phyloP scores from a whole-genome alignment of 1,140 invertebrate genomes.

The Orius insidiosus region DNA sequence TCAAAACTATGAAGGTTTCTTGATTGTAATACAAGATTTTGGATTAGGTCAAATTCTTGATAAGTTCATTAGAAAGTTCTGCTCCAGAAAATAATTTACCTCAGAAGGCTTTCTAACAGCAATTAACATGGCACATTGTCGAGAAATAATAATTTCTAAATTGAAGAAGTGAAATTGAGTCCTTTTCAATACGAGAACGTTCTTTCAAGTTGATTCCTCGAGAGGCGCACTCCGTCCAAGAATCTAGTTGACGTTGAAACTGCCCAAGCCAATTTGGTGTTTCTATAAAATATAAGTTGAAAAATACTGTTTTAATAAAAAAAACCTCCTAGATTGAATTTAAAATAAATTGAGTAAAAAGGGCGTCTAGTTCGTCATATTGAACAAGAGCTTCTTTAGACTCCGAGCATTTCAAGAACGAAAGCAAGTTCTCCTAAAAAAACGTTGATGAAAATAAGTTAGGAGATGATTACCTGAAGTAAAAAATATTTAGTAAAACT shows the following conservation, averaged over 20 bases:
- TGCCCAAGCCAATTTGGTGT: slow-evolving; percentile 61
- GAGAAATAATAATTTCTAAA: slow-evolving; percentile 85
- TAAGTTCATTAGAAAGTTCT: too few species aligned
- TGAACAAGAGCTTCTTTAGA: slow-evolving; percentile 90
- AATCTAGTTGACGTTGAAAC: slow-evolving; percentile 56
- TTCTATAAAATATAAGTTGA: slow-evolving; percentile 31
- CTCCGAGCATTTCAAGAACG: slow-evolving; percentile 81
- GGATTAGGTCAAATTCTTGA: too few species aligned
- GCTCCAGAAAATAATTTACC: slow-evolving; percentile 36
- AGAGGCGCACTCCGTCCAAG: slow-evolving; percentile 67
- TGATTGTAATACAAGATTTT: too few species aligned
- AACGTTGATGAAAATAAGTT: too few species aligned
- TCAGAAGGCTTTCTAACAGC: slow-evolving; percentile 62
- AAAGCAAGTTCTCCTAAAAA: slow-evolving; percentile 78
- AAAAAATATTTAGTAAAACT: slow-evolving; percentile 90
- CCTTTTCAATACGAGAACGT: slow-evolving; percentile 47
- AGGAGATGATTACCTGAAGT: slow-evolving; percentile 61
- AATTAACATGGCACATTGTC: slow-evolving; percentile 76
- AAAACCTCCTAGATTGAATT: slow-evolving; percentile 68
- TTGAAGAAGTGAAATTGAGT: slow-evolving; percentile 63
- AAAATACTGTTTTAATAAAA: slow-evolving; percentile 7
- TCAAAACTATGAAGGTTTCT: too few species aligned
- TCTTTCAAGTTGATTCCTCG: slow-evolving; percentile 45
- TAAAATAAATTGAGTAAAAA: slow-evolving; percentile 90
- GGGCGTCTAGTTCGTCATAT: slow-evolving; percentile 91